Base-by-base conservation (phyloP, 2,888 invertebrate species). In the Cosmorhoe ocellata region DNA sequence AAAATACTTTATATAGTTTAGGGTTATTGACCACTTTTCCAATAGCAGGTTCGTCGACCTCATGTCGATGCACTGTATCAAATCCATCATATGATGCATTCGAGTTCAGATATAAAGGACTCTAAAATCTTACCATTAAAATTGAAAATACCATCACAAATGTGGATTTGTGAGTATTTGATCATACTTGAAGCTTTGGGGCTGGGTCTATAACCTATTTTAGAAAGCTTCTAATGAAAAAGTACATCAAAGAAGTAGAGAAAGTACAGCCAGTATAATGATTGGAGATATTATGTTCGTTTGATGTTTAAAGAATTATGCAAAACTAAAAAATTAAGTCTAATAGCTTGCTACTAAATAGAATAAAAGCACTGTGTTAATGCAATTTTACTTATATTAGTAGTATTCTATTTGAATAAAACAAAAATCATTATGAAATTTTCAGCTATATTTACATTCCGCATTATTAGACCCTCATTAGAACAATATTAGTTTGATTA, bases 21-120 rank as follows among this genome's bases (percentile, higher is more conserved):
- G 27, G 33, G 46, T 46, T 41, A 51, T 12, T 13, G 36, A 44
- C 27, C 13, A 24, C 27, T 43, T 52, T 47, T 43, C 58, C 53
- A 59, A 67, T 61, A 53, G 55, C 77, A 79, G 81, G 79, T 74
- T 63, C 72, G 56, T 58, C 71, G 67, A 80, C 79, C 54, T 69
- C 80, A 59, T 85, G 84, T 75, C 76, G 74, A 61, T 85, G 84
- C 69, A 68, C 69, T 51, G 59, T 84, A 58, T 66, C 67, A 60
- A 75, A 75, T 48, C 77, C 78, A 43, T 66, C 74, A 13, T 54
- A 59, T 56, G 72, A 76, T 66, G 63, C 66, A 38, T 73, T 71
- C 53, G 66, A 61, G 56, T 71, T 72, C 67, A 66, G 60, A 34
- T 67, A 66, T 61, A 56, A 59, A 62, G 72, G 67, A 69, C 64